These are phyloP conservation scores for Ophiodon elongatus DNA, from an alignment of 2,113 vertebrate genomes.

Conservation along the genomic window DNA sequence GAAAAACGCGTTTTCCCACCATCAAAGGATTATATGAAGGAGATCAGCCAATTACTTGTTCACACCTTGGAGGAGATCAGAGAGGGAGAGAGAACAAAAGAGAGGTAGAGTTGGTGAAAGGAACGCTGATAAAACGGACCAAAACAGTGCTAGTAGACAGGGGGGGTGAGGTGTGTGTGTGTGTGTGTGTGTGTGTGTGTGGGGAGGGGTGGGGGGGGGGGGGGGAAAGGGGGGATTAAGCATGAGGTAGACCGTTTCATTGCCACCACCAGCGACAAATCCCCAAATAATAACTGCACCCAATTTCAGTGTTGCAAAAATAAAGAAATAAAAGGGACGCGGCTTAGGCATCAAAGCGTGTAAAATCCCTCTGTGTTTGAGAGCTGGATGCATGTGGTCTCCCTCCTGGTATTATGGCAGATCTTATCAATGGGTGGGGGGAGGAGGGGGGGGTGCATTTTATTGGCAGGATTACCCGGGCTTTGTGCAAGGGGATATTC, in stretches of 20 bases:
- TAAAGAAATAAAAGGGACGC: conserved; percentile 70
- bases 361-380: conserved; percentile 74
- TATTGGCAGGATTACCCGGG: conserved; percentile 79
- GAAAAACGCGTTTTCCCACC: conserved; percentile 32
- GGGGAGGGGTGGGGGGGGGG: no score
- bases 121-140: conserved; percentile 57
- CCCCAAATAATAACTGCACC: conserved; percentile 77
- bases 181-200: no score
- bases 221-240: conserved; percentile 68
- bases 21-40: conserved; percentile 52
- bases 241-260: conserved; percentile 68
- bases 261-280: conserved; percentile 72
- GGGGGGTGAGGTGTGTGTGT: no score
- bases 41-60: conserved; percentile 64
- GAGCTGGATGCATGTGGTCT: conserved; percentile 72
- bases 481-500: conserved; percentile 79
- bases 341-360: conserved; percentile 76
- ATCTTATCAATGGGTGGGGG: conserved; percentile 76
- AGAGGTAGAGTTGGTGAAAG: conserved; percentile 8
- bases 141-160: conserved; percentile 49
- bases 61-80: conserved; percentile 60
- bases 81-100: conserved; percentile 18
- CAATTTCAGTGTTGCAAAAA: conserved; percentile 71
- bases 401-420: conserved; percentile 71
- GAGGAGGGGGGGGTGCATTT: conserved; percentile 54